A percentile compares a stretch with the other conserved stretches of the same genome.
These are phyloP conservation scores for Onychostruthus taczanowskii DNA, from an alignment of 2,113 vertebrate species.

Conservation along the genomic window DNA sequence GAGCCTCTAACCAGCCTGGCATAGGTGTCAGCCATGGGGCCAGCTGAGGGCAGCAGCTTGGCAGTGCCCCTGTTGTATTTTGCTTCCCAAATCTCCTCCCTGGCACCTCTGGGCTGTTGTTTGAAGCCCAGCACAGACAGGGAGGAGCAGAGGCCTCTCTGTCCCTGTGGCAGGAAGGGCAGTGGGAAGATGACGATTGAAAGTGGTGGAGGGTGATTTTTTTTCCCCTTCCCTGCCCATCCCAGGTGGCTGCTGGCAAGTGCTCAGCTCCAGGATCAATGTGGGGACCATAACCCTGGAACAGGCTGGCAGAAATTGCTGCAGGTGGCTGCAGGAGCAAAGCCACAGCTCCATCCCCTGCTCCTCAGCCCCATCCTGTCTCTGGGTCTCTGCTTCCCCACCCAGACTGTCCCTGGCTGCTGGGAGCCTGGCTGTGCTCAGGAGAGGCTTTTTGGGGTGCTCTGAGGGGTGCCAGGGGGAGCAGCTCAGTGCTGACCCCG, in stretches of 20 bases:
- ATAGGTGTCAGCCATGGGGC: not conserved
- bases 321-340: not conserved
- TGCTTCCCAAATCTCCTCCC: not conserved
- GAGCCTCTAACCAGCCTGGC: rapidly evolving
- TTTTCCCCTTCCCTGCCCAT: not conserved
- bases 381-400: not conserved
- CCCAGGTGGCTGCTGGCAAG: not conserved
- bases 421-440: not conserved
- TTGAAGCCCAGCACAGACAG: not conserved
- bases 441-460: not conserved
- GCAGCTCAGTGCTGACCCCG: not conserved
- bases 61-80: not conserved
- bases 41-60: not conserved
- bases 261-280: not conserved
- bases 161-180: not conserved
- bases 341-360: not conserved
- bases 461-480: not conserved
- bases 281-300: not conserved
- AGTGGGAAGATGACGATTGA: not conserved
- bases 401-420: not conserved
- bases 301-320: not conserved
- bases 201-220: not conserved
- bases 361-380: not conserved
- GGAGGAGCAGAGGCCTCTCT: not conserved
- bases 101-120: not conserved